These are phyloP conservation scores for Iguana delicatissima DNA, from an alignment of 2,797 vertebrate genomes.

Conservation along the genomic window DNA sequence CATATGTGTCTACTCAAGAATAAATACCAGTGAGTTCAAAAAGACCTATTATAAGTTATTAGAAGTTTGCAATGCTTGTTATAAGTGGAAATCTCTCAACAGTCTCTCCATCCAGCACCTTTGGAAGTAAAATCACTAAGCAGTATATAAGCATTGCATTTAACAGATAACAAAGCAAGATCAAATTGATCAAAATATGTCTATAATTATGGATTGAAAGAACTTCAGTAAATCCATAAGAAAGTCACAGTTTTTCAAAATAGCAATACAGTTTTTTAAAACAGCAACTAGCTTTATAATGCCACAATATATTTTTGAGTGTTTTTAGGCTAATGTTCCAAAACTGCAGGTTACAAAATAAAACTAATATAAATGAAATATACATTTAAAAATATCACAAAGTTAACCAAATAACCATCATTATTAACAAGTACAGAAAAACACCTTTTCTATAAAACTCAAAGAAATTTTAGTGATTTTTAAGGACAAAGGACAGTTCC, in stretches of 20 bases:
- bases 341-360: neutral
- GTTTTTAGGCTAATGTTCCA: neutral
- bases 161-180: neutral
- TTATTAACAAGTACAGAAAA: neutral
- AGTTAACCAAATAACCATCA: neutral
- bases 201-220: neutral
- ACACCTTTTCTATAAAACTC: neutral
- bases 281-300: neutral
- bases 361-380: neutral
- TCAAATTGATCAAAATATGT: neutral
- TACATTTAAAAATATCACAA: neutral
- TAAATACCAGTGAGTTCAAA: neutral
- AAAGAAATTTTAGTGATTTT: neutral
- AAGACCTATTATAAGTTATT: neutral
- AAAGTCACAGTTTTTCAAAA: neutral
- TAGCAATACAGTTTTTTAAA: neutral
- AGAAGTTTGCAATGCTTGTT: neutral
- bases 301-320: neutral
- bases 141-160: neutral
- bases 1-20: neutral
- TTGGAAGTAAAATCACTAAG: neutral
- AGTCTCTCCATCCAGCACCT: neutral
- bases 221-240: neutral
- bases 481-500: neutral
- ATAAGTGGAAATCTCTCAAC: neutral